These are phyloP conservation scores for Stegana nigrithorax DNA, from an alignment of 2,888 invertebrate genomes.

Conservation along the genomic window DNA sequence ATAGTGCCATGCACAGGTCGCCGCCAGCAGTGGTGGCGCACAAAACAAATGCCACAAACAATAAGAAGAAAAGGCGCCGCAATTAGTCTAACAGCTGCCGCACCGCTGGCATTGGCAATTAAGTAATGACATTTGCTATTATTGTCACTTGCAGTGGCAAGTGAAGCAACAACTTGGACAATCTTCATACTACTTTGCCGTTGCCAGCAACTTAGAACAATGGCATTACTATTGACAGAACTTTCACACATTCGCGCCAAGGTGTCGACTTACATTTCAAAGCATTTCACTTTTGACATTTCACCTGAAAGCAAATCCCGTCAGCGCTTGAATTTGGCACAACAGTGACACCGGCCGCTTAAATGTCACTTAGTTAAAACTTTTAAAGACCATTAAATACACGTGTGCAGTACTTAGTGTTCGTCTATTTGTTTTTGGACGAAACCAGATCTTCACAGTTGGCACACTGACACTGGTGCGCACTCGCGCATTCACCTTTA, in stretches of 20 bases:
- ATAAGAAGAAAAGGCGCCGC: constrained; percentile 42
- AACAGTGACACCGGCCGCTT: too few species aligned
- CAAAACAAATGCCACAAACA: not conserved
- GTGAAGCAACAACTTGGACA: not conserved
- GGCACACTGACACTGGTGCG: constrained; percentile 30
- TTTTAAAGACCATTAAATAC: too few species aligned
- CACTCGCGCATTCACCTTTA: constrained; percentile 45
- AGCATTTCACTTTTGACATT: not conserved
- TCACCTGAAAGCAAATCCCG: too few species aligned
- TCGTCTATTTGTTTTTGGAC: not conserved
- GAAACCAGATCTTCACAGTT: too few species aligned
- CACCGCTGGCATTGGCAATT: constrained; percentile 49
- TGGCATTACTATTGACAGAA: not conserved
- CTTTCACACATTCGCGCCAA: not conserved
- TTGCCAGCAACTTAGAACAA: too few species aligned
- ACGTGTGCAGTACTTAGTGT: too few species aligned
- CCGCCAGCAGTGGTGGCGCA: too few species aligned
- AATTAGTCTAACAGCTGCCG: constrained; percentile 58
- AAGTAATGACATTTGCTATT: constrained; percentile 57
- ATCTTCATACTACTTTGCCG: not conserved
- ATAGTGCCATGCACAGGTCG: constrained; percentile 48
- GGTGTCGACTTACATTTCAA: not conserved
- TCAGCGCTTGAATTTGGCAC: too few species aligned
- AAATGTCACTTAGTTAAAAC: too few species aligned
- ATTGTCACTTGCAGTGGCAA: constrained; percentile 35